Conservation (phyloP, 2,113 vertebrate genomes). For the Empidonax alnorum region DNA sequence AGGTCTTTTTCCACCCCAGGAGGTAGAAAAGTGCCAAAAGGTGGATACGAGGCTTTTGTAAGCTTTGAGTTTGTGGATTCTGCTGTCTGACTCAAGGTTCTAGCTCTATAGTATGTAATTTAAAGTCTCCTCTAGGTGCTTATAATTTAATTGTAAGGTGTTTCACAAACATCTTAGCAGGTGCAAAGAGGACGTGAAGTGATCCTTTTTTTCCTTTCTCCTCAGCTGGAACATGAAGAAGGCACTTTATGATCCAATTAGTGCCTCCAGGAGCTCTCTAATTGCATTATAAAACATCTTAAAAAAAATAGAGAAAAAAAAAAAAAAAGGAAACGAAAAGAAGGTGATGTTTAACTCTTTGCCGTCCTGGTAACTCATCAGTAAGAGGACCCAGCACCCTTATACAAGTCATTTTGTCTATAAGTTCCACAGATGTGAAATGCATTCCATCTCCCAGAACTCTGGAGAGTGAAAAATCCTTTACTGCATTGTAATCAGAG, state of each 20-base stretch:
- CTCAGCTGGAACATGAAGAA: slow-evolving; percentile 60
- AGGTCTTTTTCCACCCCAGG: background rate
- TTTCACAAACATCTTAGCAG: slow-evolving; percentile 61
- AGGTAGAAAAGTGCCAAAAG: background rate
- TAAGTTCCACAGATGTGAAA: background rate
- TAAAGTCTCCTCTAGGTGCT: slow-evolving; percentile 47
- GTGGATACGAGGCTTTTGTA: background rate
- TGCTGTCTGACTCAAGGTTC: slow-evolving; percentile 11
- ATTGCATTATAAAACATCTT: slow-evolving; percentile 65
- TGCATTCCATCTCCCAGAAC: background rate
- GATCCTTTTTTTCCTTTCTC: slow-evolving; percentile 58
- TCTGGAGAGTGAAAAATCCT: background rate
- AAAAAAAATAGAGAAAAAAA: slow-evolving; percentile 12
- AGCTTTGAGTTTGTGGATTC: background rate
- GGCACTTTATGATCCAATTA: slow-evolving; percentile 71
- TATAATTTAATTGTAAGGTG: slow-evolving; percentile 62
- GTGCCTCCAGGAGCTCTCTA: slow-evolving; percentile 64
- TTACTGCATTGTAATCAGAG: background rate
- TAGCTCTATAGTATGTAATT: slow-evolving; percentile 40
- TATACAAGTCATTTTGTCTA: background rate
- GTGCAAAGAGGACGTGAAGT: slow-evolving; percentile 42
- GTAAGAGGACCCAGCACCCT: background rate
- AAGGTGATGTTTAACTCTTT: slow-evolving; percentile 19
- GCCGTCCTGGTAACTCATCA: background rate
- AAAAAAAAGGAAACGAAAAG: background rate